Conservation (phyloP, 2,888 invertebrate genomes). For the Phengaris arion region DNA sequence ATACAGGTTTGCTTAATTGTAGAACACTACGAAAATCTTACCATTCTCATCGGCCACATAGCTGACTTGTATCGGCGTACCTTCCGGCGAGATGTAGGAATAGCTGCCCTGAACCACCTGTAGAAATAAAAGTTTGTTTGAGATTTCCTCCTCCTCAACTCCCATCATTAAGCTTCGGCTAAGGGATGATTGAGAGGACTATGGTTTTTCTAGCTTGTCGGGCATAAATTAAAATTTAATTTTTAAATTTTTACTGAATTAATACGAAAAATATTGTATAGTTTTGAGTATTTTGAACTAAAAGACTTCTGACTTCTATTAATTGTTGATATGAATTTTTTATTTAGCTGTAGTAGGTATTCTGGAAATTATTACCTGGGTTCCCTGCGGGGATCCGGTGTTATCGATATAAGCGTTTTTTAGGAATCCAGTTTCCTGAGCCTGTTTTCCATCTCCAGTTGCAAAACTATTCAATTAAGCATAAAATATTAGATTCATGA, state of each 20-base stretch:
- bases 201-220: too few species aligned
- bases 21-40: slow-evolving; percentile 42
- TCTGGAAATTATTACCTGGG: slow-evolving; percentile 52
- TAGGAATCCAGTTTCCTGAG: slow-evolving; percentile 87
- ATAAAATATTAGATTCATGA: background rate
- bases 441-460: slow-evolving; percentile 88
- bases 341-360: background rate
- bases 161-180: too few species aligned
- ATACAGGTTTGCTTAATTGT: too few species aligned
- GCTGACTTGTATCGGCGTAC: slow-evolving; percentile 83
- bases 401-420: slow-evolving; percentile 84
- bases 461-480: slow-evolving; percentile 77
- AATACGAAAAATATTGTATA: background rate
- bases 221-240: too few species aligned
- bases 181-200: too few species aligned
- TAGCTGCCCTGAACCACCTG: slow-evolving; percentile 88
- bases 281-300: background rate
- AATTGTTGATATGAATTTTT: background rate
- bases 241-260: too few species aligned
- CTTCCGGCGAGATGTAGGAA: slow-evolving; percentile 87
- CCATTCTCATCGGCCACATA: slow-evolving; percentile 90
- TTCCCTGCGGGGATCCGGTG: slow-evolving; percentile 81
- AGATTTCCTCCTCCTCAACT: background rate
- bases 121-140: background rate
- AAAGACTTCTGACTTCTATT: background rate